phyloP scores from a whole-genome alignment of 2,888 invertebrate genomes.

The Therioaphis trifolii region DNA sequence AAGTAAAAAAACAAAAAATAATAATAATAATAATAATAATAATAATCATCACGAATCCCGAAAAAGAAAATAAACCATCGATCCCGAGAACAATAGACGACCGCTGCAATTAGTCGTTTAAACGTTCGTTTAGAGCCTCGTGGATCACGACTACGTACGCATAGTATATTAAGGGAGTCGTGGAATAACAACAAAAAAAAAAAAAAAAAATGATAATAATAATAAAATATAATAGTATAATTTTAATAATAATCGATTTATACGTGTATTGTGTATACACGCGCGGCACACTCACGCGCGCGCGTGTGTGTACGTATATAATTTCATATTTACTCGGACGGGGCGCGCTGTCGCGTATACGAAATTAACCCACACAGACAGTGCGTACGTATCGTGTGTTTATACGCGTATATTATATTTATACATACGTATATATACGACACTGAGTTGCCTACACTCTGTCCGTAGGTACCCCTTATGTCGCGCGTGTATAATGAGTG shows the following conservation, averaged over 20 bases:
- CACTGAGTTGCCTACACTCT: background rate
- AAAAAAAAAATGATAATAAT: too few relatives aligned
- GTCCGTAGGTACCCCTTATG: constrained; percentile 14
- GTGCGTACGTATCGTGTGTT: background rate
- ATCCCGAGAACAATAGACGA: constrained; percentile 50
- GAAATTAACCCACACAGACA: background rate
- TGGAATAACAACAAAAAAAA: constrained; percentile 29
- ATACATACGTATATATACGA: background rate
- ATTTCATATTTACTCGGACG: background rate
- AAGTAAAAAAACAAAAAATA: background rate
- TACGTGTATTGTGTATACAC: constrained; percentile 16
- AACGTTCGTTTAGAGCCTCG: constrained; percentile 33
- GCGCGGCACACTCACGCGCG: background rate
- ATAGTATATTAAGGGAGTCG: constrained; percentile 35
- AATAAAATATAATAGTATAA: constrained; percentile 18
- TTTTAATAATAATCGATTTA: constrained; percentile 34
- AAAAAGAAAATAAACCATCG: constrained; percentile 33
- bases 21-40: constrained; percentile 18
- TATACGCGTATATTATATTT: background rate
- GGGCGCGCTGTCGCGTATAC: background rate
- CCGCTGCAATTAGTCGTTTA: constrained; percentile 34
- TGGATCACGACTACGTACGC: constrained; percentile 16
- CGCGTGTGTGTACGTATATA: background rate
- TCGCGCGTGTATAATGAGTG: constrained; percentile 1
- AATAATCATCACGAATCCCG: constrained; percentile 53